Evolutionary conservation across 2,797 vertebrate genomes (phyloP).

Genomic region (Micromesistius poutassou): DNA sequence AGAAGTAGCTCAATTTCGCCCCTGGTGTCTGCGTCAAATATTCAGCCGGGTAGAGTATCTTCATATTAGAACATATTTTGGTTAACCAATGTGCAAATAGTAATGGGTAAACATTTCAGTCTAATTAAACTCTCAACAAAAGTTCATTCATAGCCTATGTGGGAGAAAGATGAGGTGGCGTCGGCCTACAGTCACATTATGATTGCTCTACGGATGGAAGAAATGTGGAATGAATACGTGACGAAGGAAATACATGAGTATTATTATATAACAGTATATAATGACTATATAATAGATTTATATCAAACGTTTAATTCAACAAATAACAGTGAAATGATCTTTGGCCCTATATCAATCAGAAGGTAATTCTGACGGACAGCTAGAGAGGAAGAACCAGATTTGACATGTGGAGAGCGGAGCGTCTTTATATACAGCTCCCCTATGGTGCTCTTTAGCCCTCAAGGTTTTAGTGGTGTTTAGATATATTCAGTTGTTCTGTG

Average conservation of each 20-base stretch:
- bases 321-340: not conserved
- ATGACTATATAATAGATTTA: not conserved
- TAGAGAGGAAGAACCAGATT: not conserved
- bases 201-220: not conserved
- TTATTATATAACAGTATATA: not conserved
- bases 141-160: not conserved
- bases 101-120: not conserved
- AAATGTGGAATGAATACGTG: not conserved
- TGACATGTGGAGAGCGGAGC: not conserved
- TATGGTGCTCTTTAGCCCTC: not conserved
- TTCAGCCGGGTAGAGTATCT: no score
- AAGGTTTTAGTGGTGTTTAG: not conserved
- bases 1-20: not conserved
- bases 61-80: no score
- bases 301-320: not conserved
- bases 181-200: not conserved
- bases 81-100: not conserved
- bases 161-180: not conserved
- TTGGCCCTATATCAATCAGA: not conserved
- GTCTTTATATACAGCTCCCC: not conserved
- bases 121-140: not conserved
- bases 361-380: not conserved
- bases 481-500: not conserved
- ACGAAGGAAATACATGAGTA: not conserved
- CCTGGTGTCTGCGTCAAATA: no score